Percentiles rank a stretch among this genome's conserved stretches.
Conservation (phyloP, 1,140 invertebrate species). For the Drosophila busckii region DNA sequence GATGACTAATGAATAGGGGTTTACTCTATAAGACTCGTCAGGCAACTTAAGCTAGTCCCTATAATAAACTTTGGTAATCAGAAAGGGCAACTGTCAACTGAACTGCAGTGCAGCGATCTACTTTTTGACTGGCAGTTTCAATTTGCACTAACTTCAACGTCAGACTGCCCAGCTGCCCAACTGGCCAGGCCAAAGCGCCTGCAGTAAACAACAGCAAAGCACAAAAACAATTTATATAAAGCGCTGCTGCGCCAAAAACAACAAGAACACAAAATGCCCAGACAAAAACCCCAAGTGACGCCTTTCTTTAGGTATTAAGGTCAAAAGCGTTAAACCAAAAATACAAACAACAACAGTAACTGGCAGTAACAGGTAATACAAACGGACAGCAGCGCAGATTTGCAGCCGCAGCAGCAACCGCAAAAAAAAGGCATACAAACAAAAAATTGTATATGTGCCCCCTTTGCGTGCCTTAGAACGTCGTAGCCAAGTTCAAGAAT, state of each 20-base stretch:
- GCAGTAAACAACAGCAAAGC: not conserved
- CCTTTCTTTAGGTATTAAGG: slow-evolving; percentile 68
- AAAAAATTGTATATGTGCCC: slow-evolving; percentile 12
- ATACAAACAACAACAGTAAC: slow-evolving; percentile 20
- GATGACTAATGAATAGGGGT: slow-evolving; percentile 7
- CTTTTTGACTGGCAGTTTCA: slow-evolving; percentile 63
- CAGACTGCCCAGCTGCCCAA: slow-evolving; percentile 7
- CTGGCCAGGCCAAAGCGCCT: not conserved
- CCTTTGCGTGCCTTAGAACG: too few species aligned
- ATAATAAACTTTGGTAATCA: too few species aligned
- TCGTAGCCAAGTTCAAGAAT: slow-evolving; percentile 55
- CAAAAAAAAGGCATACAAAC: slow-evolving; percentile 54
- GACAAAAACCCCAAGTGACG: slow-evolving; percentile 45
- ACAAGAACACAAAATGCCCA: not conserved
- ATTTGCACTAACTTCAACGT: slow-evolving; percentile 66
- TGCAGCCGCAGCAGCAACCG: slow-evolving; percentile 58
- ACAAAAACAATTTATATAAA: slow-evolving; percentile 42
- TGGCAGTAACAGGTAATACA: slow-evolving; percentile 20
- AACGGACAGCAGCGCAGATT: slow-evolving; percentile 58
- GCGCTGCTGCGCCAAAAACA: slow-evolving; percentile 22
- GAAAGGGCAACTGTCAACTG: not conserved
- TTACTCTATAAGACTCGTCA: too few species aligned
- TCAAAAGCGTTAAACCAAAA: slow-evolving; percentile 73
- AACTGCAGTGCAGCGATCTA: slow-evolving; percentile 6
- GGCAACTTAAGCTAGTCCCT: too few species aligned